Evolutionary conservation across 2,888 invertebrate genomes (phyloP), one percentile per base, ranked within the genome.

Genomic region (Nycteola revayana): DNA sequence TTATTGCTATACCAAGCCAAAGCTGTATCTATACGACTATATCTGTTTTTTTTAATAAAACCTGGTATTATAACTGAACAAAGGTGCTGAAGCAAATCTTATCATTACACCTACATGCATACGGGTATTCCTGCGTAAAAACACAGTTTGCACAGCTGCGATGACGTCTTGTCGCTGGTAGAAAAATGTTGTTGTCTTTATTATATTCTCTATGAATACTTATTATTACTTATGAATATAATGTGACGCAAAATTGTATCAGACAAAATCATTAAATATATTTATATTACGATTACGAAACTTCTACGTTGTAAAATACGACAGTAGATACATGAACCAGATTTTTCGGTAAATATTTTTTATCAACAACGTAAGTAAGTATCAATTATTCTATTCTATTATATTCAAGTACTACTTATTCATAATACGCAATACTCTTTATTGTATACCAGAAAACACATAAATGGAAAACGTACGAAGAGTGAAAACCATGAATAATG

Each of bases 101-200:
- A 37, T 24, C 32, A 25, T 36, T 29, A 30, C 30, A 9, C 32
- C 20, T 36, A 34, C 37, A 34, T 59, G 59, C 65, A 60, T 48
- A n/a, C n/a, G n/a, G n/a, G n/a, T n/a, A 42, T 60, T 49, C 46
- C 51, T 61, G 56, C 60, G 66, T 57, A 65, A 51, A 61, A 60
- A 42, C 34, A 32, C 25, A 21, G 56, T 74, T 66, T 68, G 47
- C 51, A 55, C 74, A 74, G 73, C 59, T 68, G 74, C 24, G 22
- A 34, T 67, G 69, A 69, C 71, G 71, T 69, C 66, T n/a, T n/a
- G n/a, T n/a, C n/a, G n/a, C n/a, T 64, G 35, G 25, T 5, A 48
- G 55, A 49, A 55, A 55, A 57, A 42, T 44, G 31, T 24, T 33
- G 39, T 31, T 20, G 28, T 39, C 49, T 54, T 52, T 54, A 49